A percentile compares a stretch with the other conserved stretches of the same genome.
These are phyloP conservation scores for Catostylus mosaicus DNA, from an alignment of 30 jellyfish, hydroid and myxozoan species.

Conservation along the genomic window DNA sequence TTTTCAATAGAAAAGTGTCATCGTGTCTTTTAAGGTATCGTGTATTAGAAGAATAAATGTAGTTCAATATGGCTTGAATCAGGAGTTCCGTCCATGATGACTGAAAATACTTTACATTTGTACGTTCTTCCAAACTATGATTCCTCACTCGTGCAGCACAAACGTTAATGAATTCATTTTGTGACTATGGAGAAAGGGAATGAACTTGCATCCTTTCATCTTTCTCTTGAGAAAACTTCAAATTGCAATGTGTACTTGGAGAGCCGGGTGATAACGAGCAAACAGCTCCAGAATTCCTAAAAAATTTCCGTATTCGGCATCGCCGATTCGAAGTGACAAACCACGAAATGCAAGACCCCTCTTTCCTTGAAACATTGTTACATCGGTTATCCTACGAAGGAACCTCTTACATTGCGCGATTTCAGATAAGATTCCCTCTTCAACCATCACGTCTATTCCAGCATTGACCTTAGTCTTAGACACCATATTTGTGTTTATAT, in stretches of 20 bases:
- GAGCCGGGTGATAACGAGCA: neutral
- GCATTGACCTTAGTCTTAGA: neutral
- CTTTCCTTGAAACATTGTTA: constrained; percentile 19
- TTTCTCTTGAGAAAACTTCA: neutral
- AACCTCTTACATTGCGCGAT: constrained; percentile 10
- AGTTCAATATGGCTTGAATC: too few relatives aligned
- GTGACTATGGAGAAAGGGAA: neutral
- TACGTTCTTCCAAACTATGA: neutral
- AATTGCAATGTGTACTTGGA: neutral
- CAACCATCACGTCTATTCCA: constrained; percentile 13
- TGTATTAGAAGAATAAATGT: too few relatives aligned
- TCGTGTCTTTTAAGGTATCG: too few relatives aligned
- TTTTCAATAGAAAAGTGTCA: too few relatives aligned
- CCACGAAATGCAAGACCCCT: constrained; percentile 46
- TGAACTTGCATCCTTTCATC: neutral
- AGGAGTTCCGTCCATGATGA: too few relatives aligned
- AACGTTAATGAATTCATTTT: neutral
- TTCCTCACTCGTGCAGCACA: neutral
- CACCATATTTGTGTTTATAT: too few relatives aligned
- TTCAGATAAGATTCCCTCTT: neutral
- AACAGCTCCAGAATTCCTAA: constrained; percentile 6
- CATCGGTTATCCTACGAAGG: constrained; percentile 18
- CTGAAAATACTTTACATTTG: neutral
- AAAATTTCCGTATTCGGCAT: constrained; percentile 18
- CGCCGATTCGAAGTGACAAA: constrained; percentile 23